phyloP scores from a whole-genome alignment of 2,888 invertebrate species.

The Platycheirus albimanus region DNA sequence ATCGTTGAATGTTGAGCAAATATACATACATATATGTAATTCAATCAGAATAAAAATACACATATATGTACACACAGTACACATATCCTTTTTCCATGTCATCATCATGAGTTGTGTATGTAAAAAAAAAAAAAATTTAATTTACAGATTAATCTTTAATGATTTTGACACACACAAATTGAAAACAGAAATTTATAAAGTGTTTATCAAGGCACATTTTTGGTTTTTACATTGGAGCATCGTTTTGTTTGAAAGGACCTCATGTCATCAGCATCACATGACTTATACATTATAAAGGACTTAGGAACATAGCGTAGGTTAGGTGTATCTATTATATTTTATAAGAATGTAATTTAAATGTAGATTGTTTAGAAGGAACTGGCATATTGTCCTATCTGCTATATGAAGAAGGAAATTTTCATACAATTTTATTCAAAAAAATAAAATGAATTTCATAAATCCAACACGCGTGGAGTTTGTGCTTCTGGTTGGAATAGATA shows the following conservation, averaged over 20 bases:
- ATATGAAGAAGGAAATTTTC: too few relatives aligned
- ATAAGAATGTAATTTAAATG: too few relatives aligned
- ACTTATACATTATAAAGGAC: too few relatives aligned
- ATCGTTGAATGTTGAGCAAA: not conserved
- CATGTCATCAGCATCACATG: not conserved
- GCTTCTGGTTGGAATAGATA: not conserved
- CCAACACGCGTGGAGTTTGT: not conserved
- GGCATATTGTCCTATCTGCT: too few relatives aligned
- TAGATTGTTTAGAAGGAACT: too few relatives aligned
- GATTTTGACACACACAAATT: conserved; percentile 5
- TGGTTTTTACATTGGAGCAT: not conserved
- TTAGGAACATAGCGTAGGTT: too few relatives aligned
- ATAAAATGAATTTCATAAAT: too few relatives aligned
- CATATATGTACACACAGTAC: not conserved
- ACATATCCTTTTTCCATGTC: not conserved
- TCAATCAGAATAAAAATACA: not conserved
- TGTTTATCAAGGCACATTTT: conserved; percentile 14
- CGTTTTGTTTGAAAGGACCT: not conserved
- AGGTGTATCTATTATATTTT: too few relatives aligned
- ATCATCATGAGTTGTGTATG: not conserved
- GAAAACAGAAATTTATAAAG: conserved; percentile 6
- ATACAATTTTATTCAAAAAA: too few relatives aligned
- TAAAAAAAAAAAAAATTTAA: not conserved
- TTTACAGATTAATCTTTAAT: conserved; percentile 28
- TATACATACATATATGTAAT: too few relatives aligned